These are phyloP conservation scores for Lithobates sylvaticus DNA, from an alignment of 2,797 vertebrate species.

Conservation along the genomic window DNA sequence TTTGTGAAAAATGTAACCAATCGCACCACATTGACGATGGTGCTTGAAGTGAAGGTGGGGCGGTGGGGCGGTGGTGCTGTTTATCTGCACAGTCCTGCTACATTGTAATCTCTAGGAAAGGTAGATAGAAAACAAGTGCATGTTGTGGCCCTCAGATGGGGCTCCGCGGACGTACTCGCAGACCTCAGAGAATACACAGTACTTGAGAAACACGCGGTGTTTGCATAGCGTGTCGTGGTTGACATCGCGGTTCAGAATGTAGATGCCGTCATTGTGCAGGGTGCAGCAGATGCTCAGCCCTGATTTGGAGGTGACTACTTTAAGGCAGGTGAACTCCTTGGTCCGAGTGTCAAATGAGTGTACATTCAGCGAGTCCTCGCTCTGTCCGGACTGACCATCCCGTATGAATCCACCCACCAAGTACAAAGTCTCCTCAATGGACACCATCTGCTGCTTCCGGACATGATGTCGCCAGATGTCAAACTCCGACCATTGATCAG, in stretches of 20 bases:
- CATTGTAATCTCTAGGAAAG: conserved; percentile 76
- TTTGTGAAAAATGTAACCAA: too few relatives aligned
- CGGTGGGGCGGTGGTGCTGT: not conserved
- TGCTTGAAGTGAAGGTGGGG: not conserved
- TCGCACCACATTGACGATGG: too few relatives aligned
- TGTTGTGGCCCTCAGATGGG: conserved; percentile 90
- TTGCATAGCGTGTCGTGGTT: conserved; percentile 86
- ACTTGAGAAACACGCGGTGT: conserved; percentile 92
- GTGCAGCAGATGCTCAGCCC: conserved; percentile 94
- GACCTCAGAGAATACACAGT: conserved; percentile 89
- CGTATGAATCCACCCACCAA: conserved; percentile 94
- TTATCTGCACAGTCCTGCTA: too few relatives aligned
- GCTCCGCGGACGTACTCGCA: conserved; percentile 91
- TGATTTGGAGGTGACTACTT: conserved; percentile 91
- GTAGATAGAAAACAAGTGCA: conserved; percentile 93
- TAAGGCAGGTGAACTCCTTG: conserved; percentile 89
- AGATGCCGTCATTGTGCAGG: conserved; percentile 93
- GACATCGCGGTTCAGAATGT: conserved; percentile 94
- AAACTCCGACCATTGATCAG: conserved; percentile 88
- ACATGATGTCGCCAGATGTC: conserved; percentile 86
- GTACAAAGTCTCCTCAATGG: conserved; percentile 94
- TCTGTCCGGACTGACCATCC: conserved; percentile 80
- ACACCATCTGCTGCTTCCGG: conserved; percentile 98
- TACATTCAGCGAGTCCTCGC: conserved; percentile 88
- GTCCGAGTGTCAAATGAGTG: conserved; percentile 90